These are phyloP conservation scores for Antitype chi DNA, from an alignment of 2,888 invertebrate species.

Conservation along the genomic window DNA sequence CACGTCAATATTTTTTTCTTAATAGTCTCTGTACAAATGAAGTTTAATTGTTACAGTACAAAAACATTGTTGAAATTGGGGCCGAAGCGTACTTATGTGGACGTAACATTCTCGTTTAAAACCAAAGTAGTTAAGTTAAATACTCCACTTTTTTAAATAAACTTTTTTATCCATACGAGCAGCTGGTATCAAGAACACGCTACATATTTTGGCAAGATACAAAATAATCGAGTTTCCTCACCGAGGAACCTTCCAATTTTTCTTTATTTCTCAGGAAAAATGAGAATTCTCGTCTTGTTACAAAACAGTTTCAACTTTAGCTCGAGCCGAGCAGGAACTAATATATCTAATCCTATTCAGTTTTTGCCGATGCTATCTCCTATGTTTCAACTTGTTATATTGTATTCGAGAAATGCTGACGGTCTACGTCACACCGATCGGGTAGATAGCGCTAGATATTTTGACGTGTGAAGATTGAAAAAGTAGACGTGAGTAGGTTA, in stretches of 20 bases:
- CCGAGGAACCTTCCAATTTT: not conserved
- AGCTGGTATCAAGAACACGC: slow-evolving; percentile 32
- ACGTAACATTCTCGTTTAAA: slow-evolving; percentile 30
- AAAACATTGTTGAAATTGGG: slow-evolving; percentile 46
- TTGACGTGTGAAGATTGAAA: slow-evolving; percentile 82
- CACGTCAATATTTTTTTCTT: slow-evolving; percentile 65
- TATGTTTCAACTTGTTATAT: slow-evolving; percentile 61
- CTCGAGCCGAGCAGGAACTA: slow-evolving; percentile 33
- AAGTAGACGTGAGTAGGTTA: slow-evolving; percentile 73
- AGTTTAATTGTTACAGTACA: slow-evolving; percentile 63
- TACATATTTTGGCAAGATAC: slow-evolving; percentile 19
- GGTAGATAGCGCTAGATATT: slow-evolving; percentile 81
- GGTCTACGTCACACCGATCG: slow-evolving; percentile 76
- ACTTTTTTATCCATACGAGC: slow-evolving; percentile 38
- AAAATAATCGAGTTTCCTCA: not conserved
- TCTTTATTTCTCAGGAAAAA: slow-evolving; percentile 18
- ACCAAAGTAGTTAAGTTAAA: slow-evolving; percentile 29
- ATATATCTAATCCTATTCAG: slow-evolving; percentile 54
- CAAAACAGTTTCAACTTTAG: slow-evolving; percentile 34
- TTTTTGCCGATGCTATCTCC: slow-evolving; percentile 59
- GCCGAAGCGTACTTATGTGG: slow-evolving; percentile 15
- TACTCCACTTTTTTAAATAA: slow-evolving; percentile 41
- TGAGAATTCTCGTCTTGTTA: not conserved
- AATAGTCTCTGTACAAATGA: slow-evolving; percentile 53
- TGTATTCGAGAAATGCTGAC: slow-evolving; percentile 70